Evolutionary conservation across 2,797 vertebrate genomes (phyloP).

Genomic region (Pelobates cultripes): DNA sequence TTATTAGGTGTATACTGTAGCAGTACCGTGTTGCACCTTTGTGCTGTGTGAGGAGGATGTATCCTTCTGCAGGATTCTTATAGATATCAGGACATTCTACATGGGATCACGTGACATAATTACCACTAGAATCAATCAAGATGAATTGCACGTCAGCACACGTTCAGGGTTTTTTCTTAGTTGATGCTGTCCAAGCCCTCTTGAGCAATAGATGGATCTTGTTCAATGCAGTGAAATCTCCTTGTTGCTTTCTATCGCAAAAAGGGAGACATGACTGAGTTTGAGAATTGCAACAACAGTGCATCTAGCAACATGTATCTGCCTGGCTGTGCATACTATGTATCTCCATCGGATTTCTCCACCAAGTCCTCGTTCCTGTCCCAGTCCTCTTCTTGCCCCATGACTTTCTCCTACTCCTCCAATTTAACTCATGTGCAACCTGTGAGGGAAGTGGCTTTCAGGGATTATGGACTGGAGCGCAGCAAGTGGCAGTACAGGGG

Average conservation of each 20-base stretch:
- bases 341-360: conserved; percentile 94
- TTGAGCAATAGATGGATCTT: conserved; percentile 96
- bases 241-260: conserved; percentile 70
- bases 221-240: conserved; percentile 84
- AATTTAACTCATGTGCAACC: conserved; percentile 94
- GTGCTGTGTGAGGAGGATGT: conserved; percentile 62
- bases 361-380: conserved; percentile 94
- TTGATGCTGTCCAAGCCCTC: conserved; percentile 89
- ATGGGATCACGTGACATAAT: conserved; percentile 99
- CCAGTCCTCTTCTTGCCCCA: conserved; percentile 93
- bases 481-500: conserved; percentile 97
- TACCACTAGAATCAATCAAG: conserved; percentile 99
- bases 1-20: neutral
- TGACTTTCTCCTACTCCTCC: conserved; percentile 95
- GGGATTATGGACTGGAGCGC: conserved; percentile 96
- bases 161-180: conserved; percentile 95
- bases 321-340: conserved; percentile 95
- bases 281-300: conserved; percentile 92
- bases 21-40: conserved; percentile 38
- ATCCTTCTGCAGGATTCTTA: conserved; percentile 90
- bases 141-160: conserved; percentile 99
- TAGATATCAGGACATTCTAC: conserved; percentile 99
- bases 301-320: conserved; percentile 93
- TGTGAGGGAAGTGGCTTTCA: conserved; percentile 94
- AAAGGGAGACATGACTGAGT: conserved; percentile 95